phyloP scores from a whole-genome alignment of 1,140 invertebrate genomes.

The Aphis gossypii region DNA sequence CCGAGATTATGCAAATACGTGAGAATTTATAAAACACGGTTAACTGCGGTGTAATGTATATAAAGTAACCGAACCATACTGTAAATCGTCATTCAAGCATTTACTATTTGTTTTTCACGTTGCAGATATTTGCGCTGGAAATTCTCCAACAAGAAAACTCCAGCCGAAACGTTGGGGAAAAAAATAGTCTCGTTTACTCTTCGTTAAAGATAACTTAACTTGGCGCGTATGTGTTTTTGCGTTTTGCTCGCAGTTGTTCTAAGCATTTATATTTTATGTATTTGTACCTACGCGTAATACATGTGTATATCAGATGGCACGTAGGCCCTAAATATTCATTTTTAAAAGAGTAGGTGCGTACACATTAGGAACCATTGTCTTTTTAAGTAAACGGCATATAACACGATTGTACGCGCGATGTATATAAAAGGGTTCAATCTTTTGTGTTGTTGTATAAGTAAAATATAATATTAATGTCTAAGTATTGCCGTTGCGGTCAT shows the following conservation, averaged over 20 bases:
- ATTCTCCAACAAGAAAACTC: not conserved
- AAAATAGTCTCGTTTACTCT: not conserved
- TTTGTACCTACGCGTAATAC: not conserved
- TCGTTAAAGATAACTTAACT: slow-evolving; percentile 8
- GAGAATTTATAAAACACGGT: slow-evolving; percentile 4
- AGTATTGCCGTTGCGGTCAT: not conserved
- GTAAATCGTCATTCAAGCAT: slow-evolving; percentile 15
- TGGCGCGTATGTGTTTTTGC: not conserved
- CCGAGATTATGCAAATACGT: slow-evolving; percentile 29
- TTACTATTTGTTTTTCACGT: not conserved
- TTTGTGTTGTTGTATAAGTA: not conserved
- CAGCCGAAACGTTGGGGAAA: not conserved
- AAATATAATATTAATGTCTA: not conserved
- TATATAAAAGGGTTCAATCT: slow-evolving; percentile 2
- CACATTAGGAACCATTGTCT: not conserved
- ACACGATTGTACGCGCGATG: not conserved
- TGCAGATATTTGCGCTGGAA: not conserved
- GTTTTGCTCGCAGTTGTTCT: not conserved
- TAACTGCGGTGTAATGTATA: not conserved
- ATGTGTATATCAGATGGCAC: not conserved
- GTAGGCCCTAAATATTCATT: not conserved
- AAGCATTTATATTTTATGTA: not conserved
- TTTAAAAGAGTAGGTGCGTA: not conserved
- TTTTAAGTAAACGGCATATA: not conserved
- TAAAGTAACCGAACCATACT: not conserved